These are phyloP conservation scores for Hesperophylax magnus DNA, from an alignment of 1,140 invertebrate genomes.

Conservation along the genomic window DNA sequence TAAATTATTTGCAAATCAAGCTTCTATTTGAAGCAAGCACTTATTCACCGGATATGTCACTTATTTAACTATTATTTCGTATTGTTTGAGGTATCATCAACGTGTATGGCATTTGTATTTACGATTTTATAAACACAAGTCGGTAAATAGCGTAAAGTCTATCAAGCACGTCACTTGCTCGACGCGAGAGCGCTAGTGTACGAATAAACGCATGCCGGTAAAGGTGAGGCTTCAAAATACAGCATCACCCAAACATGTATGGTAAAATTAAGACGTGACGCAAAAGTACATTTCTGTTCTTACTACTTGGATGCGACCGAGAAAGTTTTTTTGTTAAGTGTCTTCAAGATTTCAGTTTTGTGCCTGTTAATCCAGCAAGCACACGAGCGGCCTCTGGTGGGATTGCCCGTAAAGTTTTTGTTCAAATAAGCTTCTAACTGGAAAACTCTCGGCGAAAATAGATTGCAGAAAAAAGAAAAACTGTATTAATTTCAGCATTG, in stretches of 20 bases:
- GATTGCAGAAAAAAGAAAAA: background rate
- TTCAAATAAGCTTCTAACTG: conserved; percentile 11
- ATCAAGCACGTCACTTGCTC: background rate
- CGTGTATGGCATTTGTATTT: background rate
- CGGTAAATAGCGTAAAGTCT: background rate
- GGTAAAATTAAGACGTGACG: background rate
- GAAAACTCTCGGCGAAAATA: conserved; percentile 5
- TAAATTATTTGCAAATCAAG: background rate
- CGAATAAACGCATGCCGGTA: conserved; percentile 12
- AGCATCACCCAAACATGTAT: background rate
- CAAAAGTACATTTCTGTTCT: background rate
- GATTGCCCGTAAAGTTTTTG: background rate
- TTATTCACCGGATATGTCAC: background rate
- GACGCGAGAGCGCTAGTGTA: background rate
- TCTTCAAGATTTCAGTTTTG: too few relatives aligned
- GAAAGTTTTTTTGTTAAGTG: too few relatives aligned
- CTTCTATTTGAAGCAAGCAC: background rate
- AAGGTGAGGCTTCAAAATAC: background rate
- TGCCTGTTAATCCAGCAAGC: background rate
- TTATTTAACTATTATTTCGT: background rate
- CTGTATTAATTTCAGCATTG: too few relatives aligned
- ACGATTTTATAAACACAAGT: conserved; percentile 25
- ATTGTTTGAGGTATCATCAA: conserved; percentile 15
- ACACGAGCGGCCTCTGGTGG: conserved; percentile 16
- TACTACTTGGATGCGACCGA: too few relatives aligned